Evolutionary conservation across 2,888 invertebrate genomes (phyloP).

Genomic region (Agrotis segetum): DNA sequence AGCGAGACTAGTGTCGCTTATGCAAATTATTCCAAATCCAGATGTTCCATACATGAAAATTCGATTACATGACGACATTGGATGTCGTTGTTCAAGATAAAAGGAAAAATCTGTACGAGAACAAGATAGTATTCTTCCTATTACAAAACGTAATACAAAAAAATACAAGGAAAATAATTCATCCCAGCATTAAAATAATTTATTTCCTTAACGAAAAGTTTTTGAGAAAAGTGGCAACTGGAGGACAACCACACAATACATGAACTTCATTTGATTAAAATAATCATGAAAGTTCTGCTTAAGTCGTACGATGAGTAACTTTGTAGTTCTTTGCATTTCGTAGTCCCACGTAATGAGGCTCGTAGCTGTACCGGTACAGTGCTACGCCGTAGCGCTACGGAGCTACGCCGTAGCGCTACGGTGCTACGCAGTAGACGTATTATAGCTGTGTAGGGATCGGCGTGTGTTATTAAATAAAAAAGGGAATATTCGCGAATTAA

Average conservation of each 20-base stretch:
- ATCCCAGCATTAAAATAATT: background rate
- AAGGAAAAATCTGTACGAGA: constrained; percentile 7
- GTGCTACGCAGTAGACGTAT: constrained; percentile 10
- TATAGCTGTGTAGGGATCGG: too few relatives aligned
- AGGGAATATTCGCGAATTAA: too few relatives aligned
- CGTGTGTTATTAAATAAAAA: too few relatives aligned
- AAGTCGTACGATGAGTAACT: background rate
- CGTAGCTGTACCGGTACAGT: too few relatives aligned
- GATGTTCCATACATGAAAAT: constrained; percentile 12
- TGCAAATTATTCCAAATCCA: constrained; percentile 4
- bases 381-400: too few relatives aligned
- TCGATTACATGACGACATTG: constrained; percentile 17
- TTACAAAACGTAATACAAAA: background rate
- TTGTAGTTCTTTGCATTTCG: background rate
- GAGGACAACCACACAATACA: background rate
- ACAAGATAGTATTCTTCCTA: background rate
- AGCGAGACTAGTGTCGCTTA: background rate
- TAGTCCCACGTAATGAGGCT: too few relatives aligned
- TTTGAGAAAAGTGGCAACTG: constrained; percentile 1
- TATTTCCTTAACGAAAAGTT: background rate
- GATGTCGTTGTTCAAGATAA: background rate
- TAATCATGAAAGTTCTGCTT: background rate
- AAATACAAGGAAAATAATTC: background rate
- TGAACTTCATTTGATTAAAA: background rate
- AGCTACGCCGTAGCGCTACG: constrained; percentile 15